A percentile compares a stretch with the other conserved stretches of the same genome.
These are phyloP conservation scores for Dione vanillae DNA, from an alignment of 2,888 invertebrate genomes.

Conservation along the genomic window DNA sequence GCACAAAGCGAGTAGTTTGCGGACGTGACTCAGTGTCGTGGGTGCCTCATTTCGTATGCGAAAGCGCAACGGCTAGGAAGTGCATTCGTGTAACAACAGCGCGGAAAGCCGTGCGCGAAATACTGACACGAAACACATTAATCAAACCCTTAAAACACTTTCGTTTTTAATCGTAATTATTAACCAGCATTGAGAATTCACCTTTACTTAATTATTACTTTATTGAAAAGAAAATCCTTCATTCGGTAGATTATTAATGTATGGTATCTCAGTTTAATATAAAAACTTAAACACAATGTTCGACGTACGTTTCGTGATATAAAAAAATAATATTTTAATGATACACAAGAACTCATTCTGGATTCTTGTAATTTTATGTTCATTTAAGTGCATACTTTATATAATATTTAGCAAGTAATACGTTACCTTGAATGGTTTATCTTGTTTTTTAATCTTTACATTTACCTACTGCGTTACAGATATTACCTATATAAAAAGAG, in stretches of 20 bases:
- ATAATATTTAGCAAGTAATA: conserved; percentile 32
- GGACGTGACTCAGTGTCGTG: conserved; percentile 68
- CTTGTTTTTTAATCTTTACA: conserved; percentile 16
- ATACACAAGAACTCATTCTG: conserved; percentile 24
- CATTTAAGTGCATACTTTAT: conserved; percentile 30
- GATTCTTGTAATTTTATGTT: conserved; percentile 27
- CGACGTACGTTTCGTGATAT: conserved; percentile 28
- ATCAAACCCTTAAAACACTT: conserved; percentile 35
- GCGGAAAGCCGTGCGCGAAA: conserved; percentile 57
- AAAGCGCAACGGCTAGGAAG: conserved; percentile 71
- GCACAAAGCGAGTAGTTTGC: conserved; percentile 30
- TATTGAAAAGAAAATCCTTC: neutral
- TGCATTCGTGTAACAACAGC: conserved; percentile 63
- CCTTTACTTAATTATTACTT: conserved; percentile 11
- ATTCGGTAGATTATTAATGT: conserved; percentile 14
- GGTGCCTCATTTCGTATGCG: conserved; percentile 73
- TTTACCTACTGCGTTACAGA: conserved; percentile 16
- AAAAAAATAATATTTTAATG: conserved; percentile 27
- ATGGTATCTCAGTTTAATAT: conserved; percentile 12
- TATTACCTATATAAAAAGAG: neutral
- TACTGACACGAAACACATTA: conserved; percentile 41
- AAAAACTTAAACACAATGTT: conserved; percentile 23
- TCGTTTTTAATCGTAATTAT: conserved; percentile 35
- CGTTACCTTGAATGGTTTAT: conserved; percentile 18
- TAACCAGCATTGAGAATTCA: conserved; percentile 8